Evolutionary conservation across 2,888 invertebrate species (phyloP), one percentile per base, ranked within the genome.

Genomic region (Platycnemis pennipes): DNA sequence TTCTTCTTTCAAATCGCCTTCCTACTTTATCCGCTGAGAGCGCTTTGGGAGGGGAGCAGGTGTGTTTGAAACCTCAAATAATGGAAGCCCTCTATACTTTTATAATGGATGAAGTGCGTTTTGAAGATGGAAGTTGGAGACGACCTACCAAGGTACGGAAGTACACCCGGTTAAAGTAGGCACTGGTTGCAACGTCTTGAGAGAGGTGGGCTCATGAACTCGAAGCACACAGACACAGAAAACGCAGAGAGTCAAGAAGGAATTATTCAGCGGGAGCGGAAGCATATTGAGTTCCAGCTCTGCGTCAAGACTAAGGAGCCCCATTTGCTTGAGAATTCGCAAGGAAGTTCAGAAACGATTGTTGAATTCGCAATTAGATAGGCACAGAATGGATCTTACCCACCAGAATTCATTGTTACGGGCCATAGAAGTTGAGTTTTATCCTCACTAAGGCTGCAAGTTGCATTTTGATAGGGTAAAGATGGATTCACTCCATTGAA

Each of bases 251-350:
- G 16, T 63, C 26, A 5, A 1, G 63, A 19, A 26, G 26, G 87
- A 87, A 87, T 87, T 46, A 87, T 87, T 86, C 87, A 87, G 87
- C 22, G 45, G 44, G 22, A 26, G 87, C 19, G 45, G 87, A 22
- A 46, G 45, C 87, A 87, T 45, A 87, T 26, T 87, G 87, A 87
- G 87, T 46, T 87, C 87, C 45, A 26, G 45, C 45, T n/a, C 87
- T 1, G n/a, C 87, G 46, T 45, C 87, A 87, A 87, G 87, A 45
- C 45, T 87, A 87, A n/a, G n/a, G 45, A 87, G 22, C 46, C 11
- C 46, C 87, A 87, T 87, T 87, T 46, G 87, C 46, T 46, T 87
- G 87, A 87, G 87, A 87, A 87, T 45, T 87, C 46, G 45, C 46
- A 16, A 16, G 45, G 87, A 87, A 45, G 45, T 87, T 87, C n/a